Evolutionary conservation across 1,140 invertebrate genomes (phyloP).

Genomic region (roundworm (Caenorhabditis elegans)): DNA sequence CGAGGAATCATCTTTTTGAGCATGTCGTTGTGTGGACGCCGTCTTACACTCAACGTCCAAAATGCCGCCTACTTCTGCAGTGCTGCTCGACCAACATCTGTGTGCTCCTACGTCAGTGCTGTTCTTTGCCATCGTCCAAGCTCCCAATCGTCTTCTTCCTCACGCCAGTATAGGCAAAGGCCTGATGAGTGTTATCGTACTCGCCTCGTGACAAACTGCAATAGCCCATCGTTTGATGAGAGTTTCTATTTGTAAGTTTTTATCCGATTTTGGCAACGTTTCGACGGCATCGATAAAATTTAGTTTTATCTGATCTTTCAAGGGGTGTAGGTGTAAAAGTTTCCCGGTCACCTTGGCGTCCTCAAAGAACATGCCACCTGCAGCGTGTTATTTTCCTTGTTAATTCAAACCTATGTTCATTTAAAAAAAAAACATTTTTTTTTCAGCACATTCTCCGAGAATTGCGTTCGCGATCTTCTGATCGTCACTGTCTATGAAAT

Average conservation of each 20-base stretch:
- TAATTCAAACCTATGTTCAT: too few relatives aligned
- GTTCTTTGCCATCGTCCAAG: background rate
- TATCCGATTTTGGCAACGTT: too few relatives aligned
- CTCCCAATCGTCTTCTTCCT: background rate
- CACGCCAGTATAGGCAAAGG: background rate
- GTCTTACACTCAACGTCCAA: background rate
- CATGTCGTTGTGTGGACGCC: background rate
- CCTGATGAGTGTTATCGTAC: background rate
- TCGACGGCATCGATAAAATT: background rate
- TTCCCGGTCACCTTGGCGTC: too few relatives aligned
- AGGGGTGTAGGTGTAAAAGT: background rate
- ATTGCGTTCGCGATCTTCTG: background rate
- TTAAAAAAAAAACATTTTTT: background rate
- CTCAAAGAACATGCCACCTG: too few relatives aligned
- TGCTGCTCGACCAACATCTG: background rate
- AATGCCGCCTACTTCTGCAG: background rate
- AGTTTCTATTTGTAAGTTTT: background rate
- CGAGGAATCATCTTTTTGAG: constrained; percentile 1
- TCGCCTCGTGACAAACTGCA: background rate
- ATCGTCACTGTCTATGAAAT: background rate
- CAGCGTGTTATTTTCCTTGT: too few relatives aligned
- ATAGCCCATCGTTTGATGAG: background rate
- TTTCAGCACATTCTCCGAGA: background rate
- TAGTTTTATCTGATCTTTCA: background rate
- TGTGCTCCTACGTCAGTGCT: background rate